A percentile compares a stretch with the other conserved stretches of the same genome.
phyloP scores from a whole-genome alignment of 2,113 vertebrate species.

The Polypterus senegalus region DNA sequence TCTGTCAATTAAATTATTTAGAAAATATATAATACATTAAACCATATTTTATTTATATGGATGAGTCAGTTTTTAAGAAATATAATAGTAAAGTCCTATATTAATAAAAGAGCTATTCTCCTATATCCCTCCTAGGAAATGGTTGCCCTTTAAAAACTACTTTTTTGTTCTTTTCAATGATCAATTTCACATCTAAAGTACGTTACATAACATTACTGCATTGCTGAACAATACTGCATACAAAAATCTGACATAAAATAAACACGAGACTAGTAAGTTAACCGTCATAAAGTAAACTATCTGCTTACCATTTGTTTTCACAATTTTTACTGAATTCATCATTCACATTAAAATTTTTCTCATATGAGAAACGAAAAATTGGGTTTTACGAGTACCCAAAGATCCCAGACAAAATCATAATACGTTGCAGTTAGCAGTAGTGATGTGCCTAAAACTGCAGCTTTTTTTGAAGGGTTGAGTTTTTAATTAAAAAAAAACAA shows the following conservation, averaged over 20 bases:
- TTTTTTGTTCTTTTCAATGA: conserved; percentile 6
- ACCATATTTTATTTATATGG: too few species aligned
- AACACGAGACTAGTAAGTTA: too few species aligned
- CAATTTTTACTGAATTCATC: too few species aligned
- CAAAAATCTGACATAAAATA: conserved; percentile 19
- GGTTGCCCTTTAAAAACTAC: conserved; percentile 8
- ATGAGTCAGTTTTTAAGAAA: too few species aligned
- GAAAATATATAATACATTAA: too few species aligned
- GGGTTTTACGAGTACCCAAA: not conserved
- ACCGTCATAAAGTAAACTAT: too few species aligned
- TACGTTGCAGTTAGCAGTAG: conserved; percentile 18
- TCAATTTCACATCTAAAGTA: conserved; percentile 1
- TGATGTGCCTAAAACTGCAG: conserved; percentile 19
- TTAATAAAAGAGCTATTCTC: not conserved
- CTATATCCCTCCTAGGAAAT: not conserved
- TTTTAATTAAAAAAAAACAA: too few species aligned
- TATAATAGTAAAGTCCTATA: too few species aligned
- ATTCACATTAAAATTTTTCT: too few species aligned
- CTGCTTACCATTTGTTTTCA: too few species aligned
- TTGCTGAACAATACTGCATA: conserved; percentile 20
- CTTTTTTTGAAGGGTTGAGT: conserved; percentile 15
- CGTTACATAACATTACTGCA: conserved; percentile 7
- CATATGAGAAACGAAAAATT: too few species aligned
- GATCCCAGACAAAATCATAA: not conserved
- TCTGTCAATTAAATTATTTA: too few species aligned